These are phyloP conservation scores for Rhingia rostrata DNA, from an alignment of 2,888 invertebrate species.

Conservation along the genomic window DNA sequence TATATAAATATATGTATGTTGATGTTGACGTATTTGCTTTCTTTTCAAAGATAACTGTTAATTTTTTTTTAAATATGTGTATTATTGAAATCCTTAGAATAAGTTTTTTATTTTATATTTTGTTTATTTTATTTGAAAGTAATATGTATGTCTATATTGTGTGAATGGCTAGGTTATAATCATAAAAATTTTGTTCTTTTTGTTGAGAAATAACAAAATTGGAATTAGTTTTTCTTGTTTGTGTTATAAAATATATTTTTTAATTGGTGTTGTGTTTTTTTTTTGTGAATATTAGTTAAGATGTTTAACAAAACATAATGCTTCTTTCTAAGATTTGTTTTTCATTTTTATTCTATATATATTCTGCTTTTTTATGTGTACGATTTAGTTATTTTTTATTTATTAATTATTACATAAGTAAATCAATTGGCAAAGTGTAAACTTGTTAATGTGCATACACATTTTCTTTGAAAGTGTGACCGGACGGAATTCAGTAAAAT, in stretches of 20 bases:
- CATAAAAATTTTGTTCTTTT: constrained; percentile 9
- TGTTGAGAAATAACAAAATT: constrained; percentile 5
- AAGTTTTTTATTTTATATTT: constrained; percentile 24
- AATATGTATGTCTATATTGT: constrained; percentile 40
- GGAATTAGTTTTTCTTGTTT: constrained; percentile 22
- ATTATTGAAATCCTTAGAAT: constrained; percentile 58
- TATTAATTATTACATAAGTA: constrained; percentile 5
- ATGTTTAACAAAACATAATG: constrained; percentile 48
- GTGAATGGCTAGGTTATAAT: constrained; percentile 27
- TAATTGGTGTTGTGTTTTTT: constrained; percentile 59
- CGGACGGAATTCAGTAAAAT: constrained; percentile 73
- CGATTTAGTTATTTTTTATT: not conserved
- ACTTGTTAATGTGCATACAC: constrained; percentile 48
- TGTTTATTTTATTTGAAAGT: constrained; percentile 30
- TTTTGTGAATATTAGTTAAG: constrained; percentile 28
- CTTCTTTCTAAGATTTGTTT: constrained; percentile 26
- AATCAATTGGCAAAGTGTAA: constrained; percentile 54
- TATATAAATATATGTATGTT: constrained; percentile 46
- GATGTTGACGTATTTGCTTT: constrained; percentile 40
- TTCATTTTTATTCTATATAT: constrained; percentile 29
- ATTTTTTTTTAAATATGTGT: constrained; percentile 52
- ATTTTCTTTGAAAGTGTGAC: constrained; percentile 55
- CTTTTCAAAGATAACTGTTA: constrained; percentile 52
- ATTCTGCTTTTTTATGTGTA: constrained; percentile 46
- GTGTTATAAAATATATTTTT: constrained; percentile 46